phyloP scores from a whole-genome alignment of 2,113 vertebrate species.

The Todiramphus saurophagus region DNA sequence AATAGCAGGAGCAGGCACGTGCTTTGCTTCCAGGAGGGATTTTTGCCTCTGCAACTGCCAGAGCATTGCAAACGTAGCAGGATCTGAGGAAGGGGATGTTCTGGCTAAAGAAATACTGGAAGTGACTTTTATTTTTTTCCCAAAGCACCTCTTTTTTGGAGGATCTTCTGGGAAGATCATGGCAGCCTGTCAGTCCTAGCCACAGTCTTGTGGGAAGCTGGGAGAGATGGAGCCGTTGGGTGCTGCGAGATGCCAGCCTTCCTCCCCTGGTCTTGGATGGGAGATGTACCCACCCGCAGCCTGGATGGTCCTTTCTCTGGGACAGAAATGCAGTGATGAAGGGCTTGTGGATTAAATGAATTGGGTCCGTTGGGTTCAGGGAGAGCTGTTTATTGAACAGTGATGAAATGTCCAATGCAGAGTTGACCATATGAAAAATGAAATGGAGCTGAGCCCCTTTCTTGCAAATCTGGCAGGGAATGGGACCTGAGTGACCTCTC shows the following conservation, averaged over 20 bases:
- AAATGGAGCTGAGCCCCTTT: background rate
- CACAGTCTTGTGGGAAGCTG: background rate
- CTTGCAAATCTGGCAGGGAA: background rate
- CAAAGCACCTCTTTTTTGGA: background rate
- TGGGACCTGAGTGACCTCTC: background rate
- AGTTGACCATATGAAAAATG: background rate
- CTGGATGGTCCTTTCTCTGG: background rate
- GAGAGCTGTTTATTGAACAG: background rate
- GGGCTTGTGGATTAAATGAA: background rate
- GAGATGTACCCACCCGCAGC: background rate
- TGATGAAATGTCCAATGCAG: background rate
- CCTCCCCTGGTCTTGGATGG: background rate
- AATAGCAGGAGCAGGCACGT: background rate
- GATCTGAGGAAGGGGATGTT: background rate
- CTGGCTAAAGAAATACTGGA: background rate
- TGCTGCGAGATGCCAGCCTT: background rate
- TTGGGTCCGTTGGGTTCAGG: background rate
- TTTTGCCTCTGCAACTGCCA: background rate
- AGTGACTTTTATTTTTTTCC: background rate
- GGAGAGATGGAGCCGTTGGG: background rate
- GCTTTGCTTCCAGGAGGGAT: constrained; percentile 25
- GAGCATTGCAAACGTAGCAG: background rate
- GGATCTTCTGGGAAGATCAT: background rate
- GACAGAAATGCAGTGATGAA: background rate
- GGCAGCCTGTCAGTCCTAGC: background rate